A percentile compares a stretch with the other conserved stretches of the same genome.
phyloP scores from a whole-genome alignment of 2,113 vertebrate genomes.

The Ailuropoda melanoleuca region DNA sequence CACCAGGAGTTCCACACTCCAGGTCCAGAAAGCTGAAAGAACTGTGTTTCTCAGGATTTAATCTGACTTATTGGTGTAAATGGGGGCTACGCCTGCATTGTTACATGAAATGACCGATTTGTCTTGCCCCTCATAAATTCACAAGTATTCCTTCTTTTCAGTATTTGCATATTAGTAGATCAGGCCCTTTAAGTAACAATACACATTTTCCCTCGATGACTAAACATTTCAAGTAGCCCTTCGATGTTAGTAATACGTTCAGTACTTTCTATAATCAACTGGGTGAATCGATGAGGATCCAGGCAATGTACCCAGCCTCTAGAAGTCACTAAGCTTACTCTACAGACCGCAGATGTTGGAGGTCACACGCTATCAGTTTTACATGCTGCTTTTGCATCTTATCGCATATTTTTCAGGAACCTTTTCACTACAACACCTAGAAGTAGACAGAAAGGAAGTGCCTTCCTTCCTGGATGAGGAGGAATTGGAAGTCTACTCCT shows the following conservation, averaged over 20 bases:
- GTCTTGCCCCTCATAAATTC: not conserved
- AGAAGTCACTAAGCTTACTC: not conserved
- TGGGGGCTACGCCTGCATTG: not conserved
- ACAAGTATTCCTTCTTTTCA: not conserved
- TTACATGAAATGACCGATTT: not conserved
- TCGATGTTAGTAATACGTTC: not conserved
- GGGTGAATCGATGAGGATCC: accelerated
- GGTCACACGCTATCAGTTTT: not conserved
- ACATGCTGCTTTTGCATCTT: not conserved
- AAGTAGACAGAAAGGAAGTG: not conserved
- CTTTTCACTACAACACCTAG: not conserved
- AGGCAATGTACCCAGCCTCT: accelerated
- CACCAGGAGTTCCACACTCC: not conserved
- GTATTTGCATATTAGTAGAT: not conserved
- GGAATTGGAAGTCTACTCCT: not conserved
- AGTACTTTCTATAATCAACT: not conserved
- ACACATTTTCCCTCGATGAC: not conserved
- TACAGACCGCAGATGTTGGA: not conserved
- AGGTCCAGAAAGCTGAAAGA: not conserved
- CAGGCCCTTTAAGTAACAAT: not conserved
- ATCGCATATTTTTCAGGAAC: not conserved
- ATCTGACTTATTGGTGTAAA: not conserved
- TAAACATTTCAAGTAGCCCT: not conserved
- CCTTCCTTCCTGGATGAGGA: not conserved
- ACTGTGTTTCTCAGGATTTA: not conserved